phyloP scores from a whole-genome alignment of 2,888 invertebrate species.

The Acleris emargana region DNA sequence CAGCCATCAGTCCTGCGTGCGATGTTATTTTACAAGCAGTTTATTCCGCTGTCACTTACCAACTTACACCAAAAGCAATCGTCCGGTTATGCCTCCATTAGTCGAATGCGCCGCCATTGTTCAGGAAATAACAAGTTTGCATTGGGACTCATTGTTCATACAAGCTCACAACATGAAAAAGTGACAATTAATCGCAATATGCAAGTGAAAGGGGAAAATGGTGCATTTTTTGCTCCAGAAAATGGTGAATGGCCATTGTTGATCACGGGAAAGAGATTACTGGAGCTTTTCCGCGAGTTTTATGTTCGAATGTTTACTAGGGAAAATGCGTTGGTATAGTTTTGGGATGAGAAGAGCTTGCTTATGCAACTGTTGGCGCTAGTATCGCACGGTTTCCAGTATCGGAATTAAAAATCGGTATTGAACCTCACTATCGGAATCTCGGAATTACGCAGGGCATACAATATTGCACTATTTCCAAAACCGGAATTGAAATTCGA shows the following conservation, averaged over 20 bases:
- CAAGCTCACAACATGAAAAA: slow-evolving; percentile 47
- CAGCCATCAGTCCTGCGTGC: too few species aligned
- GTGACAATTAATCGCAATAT: slow-evolving; percentile 60
- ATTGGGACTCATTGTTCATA: slow-evolving; percentile 61
- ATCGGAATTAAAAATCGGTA: too few species aligned
- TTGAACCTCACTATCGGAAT: too few species aligned
- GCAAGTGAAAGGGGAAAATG: slow-evolving; percentile 41
- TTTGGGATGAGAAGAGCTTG: too few species aligned
- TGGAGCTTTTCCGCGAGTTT: slow-evolving; percentile 18
- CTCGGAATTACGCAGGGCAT: too few species aligned
- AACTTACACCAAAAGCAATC: slow-evolving; percentile 24
- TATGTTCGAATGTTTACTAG: background rate
- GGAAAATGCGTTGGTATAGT: too few species aligned
- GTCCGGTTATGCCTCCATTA: slow-evolving; percentile 67
- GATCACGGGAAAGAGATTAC: slow-evolving; percentile 24
- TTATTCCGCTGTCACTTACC: background rate
- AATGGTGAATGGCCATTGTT: slow-evolving; percentile 23
- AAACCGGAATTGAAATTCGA: too few species aligned
- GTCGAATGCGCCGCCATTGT: slow-evolving; percentile 61
- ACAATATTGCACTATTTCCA: too few species aligned
- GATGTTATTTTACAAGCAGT: too few species aligned
- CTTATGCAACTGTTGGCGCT: too few species aligned
- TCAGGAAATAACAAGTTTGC: slow-evolving; percentile 67
- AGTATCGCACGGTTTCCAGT: too few species aligned
- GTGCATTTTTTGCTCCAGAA: slow-evolving; percentile 33